Base-by-base conservation (phyloP, 2,888 invertebrate genomes). In the Xylota segnis region DNA sequence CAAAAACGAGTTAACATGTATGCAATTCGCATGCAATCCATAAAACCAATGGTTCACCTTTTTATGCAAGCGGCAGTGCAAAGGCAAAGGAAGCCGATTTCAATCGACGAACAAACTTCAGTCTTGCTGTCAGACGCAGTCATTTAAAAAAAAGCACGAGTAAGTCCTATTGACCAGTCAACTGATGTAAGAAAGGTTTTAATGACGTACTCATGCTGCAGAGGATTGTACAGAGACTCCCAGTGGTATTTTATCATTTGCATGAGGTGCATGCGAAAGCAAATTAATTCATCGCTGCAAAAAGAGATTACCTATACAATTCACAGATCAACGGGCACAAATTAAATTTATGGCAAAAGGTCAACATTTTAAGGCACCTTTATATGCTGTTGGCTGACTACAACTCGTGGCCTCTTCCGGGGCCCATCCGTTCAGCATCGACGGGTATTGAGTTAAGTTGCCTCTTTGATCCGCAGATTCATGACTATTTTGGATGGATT, bases 81-180 rank as follows among this genome's bases (percentile, higher is more conserved):
- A 52, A 43, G 63, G 32, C 75, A 75, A 58, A 66, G 75, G 47
- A 58, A 75, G 18, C 75, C 63, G 71, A 71, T 70, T 37, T 59
- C 52, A 59, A 68, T 59, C 37, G 16, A 29, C 29, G 10, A 14
- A 34, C 14, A 16, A 18, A 18, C 37, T 32, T 68, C 29, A 29
- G 32, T 12, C 16, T 32, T 29, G 56, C 32, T 76, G 77, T 61
- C 63, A 70, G 52, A 59, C 50, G 27, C 29, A 52, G 45, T 27
- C 50, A 72, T 16, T 7, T 5, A 5, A 40, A n/a, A 27, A 23
- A 45, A 18, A 56, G n/a, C 5, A 5, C 18, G 27, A 27, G 34
- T 43, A 52, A 72, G 29, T 50, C 52, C 45, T 54, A 40, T 65
- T 65, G 58, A 47, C 56, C 50, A 59, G 50, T 68, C 59, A 52